These are phyloP conservation scores for Halesus radiatus DNA, from an alignment of 1,140 invertebrate species.

Conservation along the genomic window DNA sequence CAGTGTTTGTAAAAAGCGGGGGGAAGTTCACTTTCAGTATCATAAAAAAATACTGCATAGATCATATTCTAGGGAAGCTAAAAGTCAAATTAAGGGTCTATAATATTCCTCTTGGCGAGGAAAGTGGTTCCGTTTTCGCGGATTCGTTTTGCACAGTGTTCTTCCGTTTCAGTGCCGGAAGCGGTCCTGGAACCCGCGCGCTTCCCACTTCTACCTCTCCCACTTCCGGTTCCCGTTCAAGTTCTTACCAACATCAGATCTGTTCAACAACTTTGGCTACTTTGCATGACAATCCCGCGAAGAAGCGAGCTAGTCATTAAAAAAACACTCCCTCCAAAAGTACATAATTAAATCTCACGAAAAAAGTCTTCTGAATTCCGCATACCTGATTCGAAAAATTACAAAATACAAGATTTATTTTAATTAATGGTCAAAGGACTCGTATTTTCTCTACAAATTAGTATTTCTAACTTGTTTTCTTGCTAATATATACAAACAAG, in stretches of 20 bases:
- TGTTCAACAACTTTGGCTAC: constrained; percentile 42
- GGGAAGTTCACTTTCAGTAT: background rate
- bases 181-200: constrained; percentile 28
- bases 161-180: constrained; percentile 35
- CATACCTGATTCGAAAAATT: no score
- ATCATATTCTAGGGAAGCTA: constrained; percentile 2
- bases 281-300: constrained; percentile 35
- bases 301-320: background rate
- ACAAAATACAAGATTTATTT: no score
- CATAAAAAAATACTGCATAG: no score
- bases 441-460: no score
- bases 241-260: constrained; percentile 33
- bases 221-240: constrained; percentile 14
- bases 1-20: background rate
- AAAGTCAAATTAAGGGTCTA: constrained; percentile 15
- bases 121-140: constrained; percentile 39
- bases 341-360: no score
- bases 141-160: constrained; percentile 44
- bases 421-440: no score
- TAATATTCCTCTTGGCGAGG: background rate
- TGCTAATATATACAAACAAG: no score
- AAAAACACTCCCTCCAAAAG: constrained; percentile 7
- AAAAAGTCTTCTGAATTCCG: no score
- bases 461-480: no score
- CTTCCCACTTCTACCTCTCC: constrained; percentile 3